Conservation (phyloP, 2,888 invertebrate genomes). For the Megaustenia siamemsis region DNA sequence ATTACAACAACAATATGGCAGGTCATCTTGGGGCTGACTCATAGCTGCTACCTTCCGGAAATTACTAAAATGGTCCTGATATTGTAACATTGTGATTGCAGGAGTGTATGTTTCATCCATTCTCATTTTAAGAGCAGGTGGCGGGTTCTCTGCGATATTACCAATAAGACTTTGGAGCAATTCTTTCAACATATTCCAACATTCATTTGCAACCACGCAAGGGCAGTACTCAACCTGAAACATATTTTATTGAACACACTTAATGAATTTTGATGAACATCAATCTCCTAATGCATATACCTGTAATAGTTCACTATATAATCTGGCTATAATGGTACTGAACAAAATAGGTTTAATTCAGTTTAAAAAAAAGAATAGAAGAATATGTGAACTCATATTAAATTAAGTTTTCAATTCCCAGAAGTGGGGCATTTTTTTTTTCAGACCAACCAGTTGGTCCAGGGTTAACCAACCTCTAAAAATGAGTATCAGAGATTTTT, state of each 20-base stretch:
- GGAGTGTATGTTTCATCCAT: constrained; percentile 93
- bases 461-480: no score
- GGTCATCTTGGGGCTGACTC: constrained; percentile 54
- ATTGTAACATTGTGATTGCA: constrained; percentile 94
- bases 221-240: constrained; percentile 55
- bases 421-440: no score
- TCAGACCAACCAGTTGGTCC: no score
- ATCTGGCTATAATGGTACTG: no score
- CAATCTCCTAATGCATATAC: no score
- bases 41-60: constrained; percentile 85
- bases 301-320: no score
- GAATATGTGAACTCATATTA: background rate
- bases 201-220: constrained; percentile 88
- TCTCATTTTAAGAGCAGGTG: constrained; percentile 86
- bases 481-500: no score
- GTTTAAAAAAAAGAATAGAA: no score
- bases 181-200: constrained; percentile 94
- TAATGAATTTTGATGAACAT: no score
- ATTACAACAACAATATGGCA: background rate
- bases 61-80: constrained; percentile 94
- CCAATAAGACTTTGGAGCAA: constrained; percentile 94
- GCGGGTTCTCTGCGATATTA: constrained; percentile 83
- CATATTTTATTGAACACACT: background rate
- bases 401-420: no score
- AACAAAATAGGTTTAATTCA: no score